Evolutionary conservation across 2,888 invertebrate species (phyloP), one percentile per base, ranked within the genome.

Genomic region (Homarus gammarus): DNA sequence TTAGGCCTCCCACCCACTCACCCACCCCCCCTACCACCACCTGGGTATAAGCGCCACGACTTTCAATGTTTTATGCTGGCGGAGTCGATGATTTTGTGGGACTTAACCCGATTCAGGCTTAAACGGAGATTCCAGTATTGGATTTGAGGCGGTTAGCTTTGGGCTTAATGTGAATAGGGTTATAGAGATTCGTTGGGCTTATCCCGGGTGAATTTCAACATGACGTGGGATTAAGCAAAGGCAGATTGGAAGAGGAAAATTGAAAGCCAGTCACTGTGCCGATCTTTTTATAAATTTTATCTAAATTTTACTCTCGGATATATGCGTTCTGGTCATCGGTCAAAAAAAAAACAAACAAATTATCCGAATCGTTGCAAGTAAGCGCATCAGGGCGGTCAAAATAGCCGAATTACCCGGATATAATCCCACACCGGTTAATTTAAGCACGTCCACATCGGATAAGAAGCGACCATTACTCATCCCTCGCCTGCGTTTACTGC

Each of bases 121-220:
- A 27, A 64, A n/a, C 64, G 64, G n/a, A 36, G 72, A 72, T 83
- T 72, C 51, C 72, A 72, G 72, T 70, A 83, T 83, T 83, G 83
- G 83, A 72, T 72, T 75, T 27, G 72, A 83, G 72, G 83, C 51
- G 83, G 70, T 83, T 72, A 83, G 83, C 83, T 83, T 36, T 38
- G 27, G 36, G 83, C 36, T 49, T 75, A 44, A 75, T 75, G 22
- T 27, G 40, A 72, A 70, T 51, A 51, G 51, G 49, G 83, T 51
- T 83, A 72, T 49, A 31, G 49, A 51, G 83, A 72, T 72, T 49
- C 18, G 33, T n/a, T 51, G 18, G 72, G 83, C 72, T 83, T 72
- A 83, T 72, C 83, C 83, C 10, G 51, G 51, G 70, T 83, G 83
- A 51, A 33, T 72, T 72, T 49, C 68, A 83, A 83, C 51, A 51